These are phyloP conservation scores for Coptotermes formosanus DNA, from an alignment of 1,140 invertebrate genomes.

Conservation along the genomic window DNA sequence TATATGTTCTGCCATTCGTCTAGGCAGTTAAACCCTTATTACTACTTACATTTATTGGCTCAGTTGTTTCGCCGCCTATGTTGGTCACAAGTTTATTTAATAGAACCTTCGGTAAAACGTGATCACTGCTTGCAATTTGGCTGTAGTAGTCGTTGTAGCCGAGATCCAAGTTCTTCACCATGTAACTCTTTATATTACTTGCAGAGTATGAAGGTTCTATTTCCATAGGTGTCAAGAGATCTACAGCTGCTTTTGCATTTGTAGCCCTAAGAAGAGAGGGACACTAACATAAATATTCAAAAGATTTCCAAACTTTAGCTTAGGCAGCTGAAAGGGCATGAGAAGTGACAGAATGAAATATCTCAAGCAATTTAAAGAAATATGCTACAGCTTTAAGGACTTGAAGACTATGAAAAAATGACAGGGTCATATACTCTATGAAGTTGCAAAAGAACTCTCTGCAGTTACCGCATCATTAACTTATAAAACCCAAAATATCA, in stretches of 20 bases:
- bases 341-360: too few species aligned
- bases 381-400: too few species aligned
- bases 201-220: constrained; percentile 55
- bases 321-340: too few species aligned
- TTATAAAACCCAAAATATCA: too few species aligned
- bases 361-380: too few species aligned
- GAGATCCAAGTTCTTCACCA: constrained; percentile 48
- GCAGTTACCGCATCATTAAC: too few species aligned
- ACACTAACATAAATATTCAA: constrained; percentile 38
- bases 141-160: constrained; percentile 45
- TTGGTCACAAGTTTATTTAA: constrained; percentile 29
- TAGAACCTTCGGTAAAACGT: constrained; percentile 51
- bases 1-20: too few species aligned
- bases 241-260: constrained; percentile 55
- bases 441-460: too few species aligned
- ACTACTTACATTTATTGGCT: neutral
- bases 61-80: neutral
- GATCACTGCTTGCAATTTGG: constrained; percentile 57
- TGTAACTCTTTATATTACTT: constrained; percentile 46
- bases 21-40: too few species aligned
- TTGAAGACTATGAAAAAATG: too few species aligned
- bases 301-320: constrained; percentile 27
- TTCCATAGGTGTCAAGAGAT: constrained; percentile 54
- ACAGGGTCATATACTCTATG: too few species aligned
- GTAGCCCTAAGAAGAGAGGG: constrained; percentile 48